Percentiles rank a stretch among this genome's conserved stretches.
Conservation (phyloP, 1,140 invertebrate species). For the Spodoptera litura region DNA sequence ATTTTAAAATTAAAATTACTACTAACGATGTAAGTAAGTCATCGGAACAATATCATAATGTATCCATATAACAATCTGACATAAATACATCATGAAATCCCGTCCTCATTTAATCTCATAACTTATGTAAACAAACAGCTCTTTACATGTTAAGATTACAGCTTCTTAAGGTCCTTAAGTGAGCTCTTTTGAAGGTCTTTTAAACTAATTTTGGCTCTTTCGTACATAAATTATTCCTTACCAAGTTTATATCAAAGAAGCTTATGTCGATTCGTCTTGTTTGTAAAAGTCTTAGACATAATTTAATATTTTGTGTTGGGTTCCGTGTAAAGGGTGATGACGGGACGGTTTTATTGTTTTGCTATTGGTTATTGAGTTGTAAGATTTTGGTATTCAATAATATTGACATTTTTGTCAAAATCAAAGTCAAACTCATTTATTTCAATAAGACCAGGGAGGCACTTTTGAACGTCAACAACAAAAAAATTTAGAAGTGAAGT, state of each 20-base stretch:
- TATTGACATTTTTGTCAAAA: no score
- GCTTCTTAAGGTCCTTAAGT: constrained; percentile 12
- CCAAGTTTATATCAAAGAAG: constrained; percentile 26
- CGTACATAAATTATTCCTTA: constrained; percentile 34
- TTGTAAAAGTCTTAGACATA: not conserved
- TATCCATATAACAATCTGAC: not conserved
- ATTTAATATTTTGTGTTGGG: not conserved
- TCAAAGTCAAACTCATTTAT: no score
- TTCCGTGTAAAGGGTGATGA: no score
- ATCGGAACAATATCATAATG: not conserved
- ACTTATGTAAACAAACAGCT: constrained; percentile 42
- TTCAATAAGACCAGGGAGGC: no score
- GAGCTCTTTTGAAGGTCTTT: constrained; percentile 21
- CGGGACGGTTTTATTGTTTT: no score
- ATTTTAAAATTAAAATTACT: no score
- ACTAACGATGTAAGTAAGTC: no score
- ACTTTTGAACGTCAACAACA: no score
- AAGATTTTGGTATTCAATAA: not conserved
- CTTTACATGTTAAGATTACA: constrained; percentile 41
- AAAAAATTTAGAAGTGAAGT: no score
- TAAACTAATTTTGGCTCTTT: constrained; percentile 34
- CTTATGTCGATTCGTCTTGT: constrained; percentile 4
- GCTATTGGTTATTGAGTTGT: no score
- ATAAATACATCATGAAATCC: constrained; percentile 1
- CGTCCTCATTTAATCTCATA: constrained; percentile 2